Base-by-base conservation (phyloP, 64 coral and sea anemone species). In the Orbicella faveolata region DNA sequence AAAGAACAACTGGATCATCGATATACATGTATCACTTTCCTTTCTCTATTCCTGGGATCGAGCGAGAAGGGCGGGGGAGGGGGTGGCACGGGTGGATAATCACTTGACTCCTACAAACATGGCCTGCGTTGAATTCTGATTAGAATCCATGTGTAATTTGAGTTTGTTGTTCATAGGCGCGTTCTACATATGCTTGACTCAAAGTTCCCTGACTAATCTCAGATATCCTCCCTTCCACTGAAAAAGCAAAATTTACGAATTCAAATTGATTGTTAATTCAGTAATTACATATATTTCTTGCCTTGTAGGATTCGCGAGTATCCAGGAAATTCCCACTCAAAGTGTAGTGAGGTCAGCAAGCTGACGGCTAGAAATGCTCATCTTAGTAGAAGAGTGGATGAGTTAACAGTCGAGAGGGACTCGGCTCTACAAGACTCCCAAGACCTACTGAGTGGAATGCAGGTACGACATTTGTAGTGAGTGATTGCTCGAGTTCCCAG, bases 361-460 rank as follows among this genome's bases (percentile, higher is more conserved):
- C 44, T 92, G 63, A 80, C 77, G 18, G 14, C 36, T 61, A 21
- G 57, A 70, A 87, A 92, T 63, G 8, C 53, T 23, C 20, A 70
- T 35, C 65, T 92, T 1, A 80, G 39, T 17, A 1, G 44, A 62
- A 78, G 90, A 75, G 19, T 87, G 18, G n/a, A 86, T 23, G 90
- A 87, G n/a, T 74, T 92, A 23, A 65, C 30, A 12, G 61, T n/a
- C 13, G 90, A 92, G 63, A 92, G 90, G 52, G 74, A 92, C 20
- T 92, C 77, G 10, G 90, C 72, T 0, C 61, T 92, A 7, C 75
- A 87, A 16, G 83, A 92, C 76, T 78, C 83, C 30, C 66, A 87
- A n/a, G 90, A 92, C 75, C 75, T 92, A 25, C 79, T 86, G 23
- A 65, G 87, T 73, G 90, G 90, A n/a, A 92, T 92, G 75, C 90